A percentile compares a stretch with the other conserved stretches of the same genome.
Evolutionary conservation across 2,888 invertebrate species (phyloP).

Genomic region (Atherix ibis): DNA sequence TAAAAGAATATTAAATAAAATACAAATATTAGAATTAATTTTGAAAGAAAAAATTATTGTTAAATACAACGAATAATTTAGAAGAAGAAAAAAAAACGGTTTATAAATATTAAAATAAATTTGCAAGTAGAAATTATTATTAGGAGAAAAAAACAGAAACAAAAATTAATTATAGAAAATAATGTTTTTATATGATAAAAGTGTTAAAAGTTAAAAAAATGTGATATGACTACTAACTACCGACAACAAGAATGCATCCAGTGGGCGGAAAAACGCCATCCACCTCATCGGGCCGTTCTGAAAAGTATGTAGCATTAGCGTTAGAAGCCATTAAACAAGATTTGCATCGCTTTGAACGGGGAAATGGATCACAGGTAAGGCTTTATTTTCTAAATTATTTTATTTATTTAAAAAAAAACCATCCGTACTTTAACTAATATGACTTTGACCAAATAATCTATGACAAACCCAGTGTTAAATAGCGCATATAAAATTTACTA

Average conservation of each 20-base stretch:
- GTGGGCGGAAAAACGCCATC: conserved; percentile 33
- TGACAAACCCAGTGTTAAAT: no score
- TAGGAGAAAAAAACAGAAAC: background rate
- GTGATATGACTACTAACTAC: conserved; percentile 34
- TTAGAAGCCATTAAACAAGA: conserved; percentile 34
- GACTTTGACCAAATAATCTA: no score
- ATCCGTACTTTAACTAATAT: no score
- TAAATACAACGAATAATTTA: background rate
- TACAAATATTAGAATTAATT: no score
- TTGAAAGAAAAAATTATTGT: no score
- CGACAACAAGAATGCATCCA: conserved; percentile 31
- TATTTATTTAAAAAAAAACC: background rate
- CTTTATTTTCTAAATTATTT: conserved; percentile 5
- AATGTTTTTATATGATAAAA: conserved; percentile 1
- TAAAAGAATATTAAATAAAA: no score
- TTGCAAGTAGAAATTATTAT: no score
- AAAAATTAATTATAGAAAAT: background rate
- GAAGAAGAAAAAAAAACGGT: background rate
- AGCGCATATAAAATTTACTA: no score
- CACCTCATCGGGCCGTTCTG: conserved; percentile 22
- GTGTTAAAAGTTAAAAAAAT: conserved; percentile 11
- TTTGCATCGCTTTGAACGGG: conserved; percentile 31
- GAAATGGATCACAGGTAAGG: conserved; percentile 31
- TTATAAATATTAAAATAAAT: background rate
- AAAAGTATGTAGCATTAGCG: conserved; percentile 33